Evolutionary conservation across 2,888 invertebrate species (phyloP).

Genomic region (Prenolepis imparis): DNA sequence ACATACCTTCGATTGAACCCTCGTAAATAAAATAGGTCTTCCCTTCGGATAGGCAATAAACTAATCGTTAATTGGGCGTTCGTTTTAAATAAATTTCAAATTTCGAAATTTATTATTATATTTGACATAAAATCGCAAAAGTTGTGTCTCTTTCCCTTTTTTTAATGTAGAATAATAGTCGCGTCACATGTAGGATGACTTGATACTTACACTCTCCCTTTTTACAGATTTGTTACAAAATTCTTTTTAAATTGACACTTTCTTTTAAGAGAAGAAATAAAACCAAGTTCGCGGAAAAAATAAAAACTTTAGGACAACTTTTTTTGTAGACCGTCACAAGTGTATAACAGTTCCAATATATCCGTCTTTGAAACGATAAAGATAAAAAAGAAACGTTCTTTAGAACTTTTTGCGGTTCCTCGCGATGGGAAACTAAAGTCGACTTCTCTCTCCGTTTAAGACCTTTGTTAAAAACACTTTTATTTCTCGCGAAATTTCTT

Average conservation of each 20-base stretch:
- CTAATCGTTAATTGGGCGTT: background rate
- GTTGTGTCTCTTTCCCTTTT: too few species aligned
- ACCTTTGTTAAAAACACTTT: background rate
- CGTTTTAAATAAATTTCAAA: background rate
- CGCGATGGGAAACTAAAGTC: background rate
- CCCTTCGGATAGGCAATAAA: background rate
- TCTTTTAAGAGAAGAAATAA: background rate
- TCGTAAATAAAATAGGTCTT: background rate
- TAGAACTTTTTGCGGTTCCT: background rate
- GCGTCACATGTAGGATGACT: too few species aligned
- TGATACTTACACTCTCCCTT: background rate
- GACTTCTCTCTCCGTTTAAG: background rate
- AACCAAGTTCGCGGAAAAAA: background rate
- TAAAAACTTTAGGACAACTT: background rate
- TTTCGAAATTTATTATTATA: background rate
- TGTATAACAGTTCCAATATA: background rate
- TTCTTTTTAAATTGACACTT: constrained; percentile 5
- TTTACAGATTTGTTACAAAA: background rate
- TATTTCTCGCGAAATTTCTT: background rate
- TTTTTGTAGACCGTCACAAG: background rate
- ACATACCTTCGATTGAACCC: background rate
- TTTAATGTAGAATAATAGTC: background rate
- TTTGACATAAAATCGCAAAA: background rate
- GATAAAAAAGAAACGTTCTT: constrained; percentile 15
- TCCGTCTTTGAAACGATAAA: background rate